phyloP scores from a whole-genome alignment of 2,797 vertebrate species.

The Sphenodon punctatus region DNA sequence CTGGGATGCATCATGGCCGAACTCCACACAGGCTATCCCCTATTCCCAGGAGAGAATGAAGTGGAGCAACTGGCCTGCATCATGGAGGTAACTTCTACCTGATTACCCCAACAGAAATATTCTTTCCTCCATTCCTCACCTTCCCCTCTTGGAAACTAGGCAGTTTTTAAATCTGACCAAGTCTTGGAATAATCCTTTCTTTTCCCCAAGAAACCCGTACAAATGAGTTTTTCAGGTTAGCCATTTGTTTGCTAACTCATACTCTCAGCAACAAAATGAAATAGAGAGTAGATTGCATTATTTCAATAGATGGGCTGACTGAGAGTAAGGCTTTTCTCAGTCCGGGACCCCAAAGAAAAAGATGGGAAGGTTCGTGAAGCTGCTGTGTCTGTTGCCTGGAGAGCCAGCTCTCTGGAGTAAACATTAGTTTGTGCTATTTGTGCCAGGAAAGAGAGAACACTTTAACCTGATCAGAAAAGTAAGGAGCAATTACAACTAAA shows the following conservation, averaged over 20 bases:
- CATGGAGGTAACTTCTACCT: slow-evolving; percentile 88
- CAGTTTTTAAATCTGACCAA: no score
- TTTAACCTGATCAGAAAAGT: neutral
- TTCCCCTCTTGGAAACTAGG: neutral
- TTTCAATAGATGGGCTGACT: neutral
- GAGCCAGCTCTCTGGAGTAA: neutral
- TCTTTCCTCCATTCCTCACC: neutral
- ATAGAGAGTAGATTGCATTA: neutral
- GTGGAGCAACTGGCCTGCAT: slow-evolving; percentile 93
- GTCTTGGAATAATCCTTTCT: neutral
- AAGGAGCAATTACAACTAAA: neutral
- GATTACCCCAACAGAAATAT: no score
- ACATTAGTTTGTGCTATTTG: neutral
- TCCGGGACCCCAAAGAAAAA: neutral
- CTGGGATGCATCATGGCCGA: slow-evolving; percentile 93
- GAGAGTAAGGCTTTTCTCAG: neutral
- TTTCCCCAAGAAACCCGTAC: neutral
- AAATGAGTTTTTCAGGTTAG: neutral
- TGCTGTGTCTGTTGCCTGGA: neutral
- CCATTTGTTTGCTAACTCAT: neutral
- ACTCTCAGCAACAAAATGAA: neutral
- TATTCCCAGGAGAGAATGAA: slow-evolving; percentile 93
- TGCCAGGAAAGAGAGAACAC: neutral
- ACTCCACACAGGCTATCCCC: slow-evolving; percentile 88
- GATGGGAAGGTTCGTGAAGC: neutral